These are phyloP conservation scores for Cebus imitator DNA, from an alignment of 2,113 vertebrate species.

Conservation along the genomic window DNA sequence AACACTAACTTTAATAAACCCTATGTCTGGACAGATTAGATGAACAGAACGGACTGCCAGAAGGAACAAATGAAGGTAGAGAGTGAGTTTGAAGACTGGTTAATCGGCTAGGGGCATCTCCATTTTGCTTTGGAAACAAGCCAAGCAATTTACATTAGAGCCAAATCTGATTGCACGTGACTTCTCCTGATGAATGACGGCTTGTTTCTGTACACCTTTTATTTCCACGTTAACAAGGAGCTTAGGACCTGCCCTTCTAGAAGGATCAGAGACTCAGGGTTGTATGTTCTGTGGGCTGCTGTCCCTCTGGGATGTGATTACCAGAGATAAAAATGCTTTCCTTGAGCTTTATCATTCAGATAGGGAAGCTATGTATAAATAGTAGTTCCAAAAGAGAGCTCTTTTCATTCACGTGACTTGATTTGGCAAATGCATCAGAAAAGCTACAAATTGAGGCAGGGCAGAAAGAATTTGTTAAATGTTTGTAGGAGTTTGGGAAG, in stretches of 20 bases:
- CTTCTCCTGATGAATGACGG: not conserved
- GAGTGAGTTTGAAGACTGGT: constrained; percentile 23
- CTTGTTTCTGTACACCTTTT: constrained; percentile 1
- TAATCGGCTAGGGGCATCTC: not conserved
- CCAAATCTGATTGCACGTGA: not conserved
- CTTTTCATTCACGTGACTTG: not conserved
- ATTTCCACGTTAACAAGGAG: constrained; percentile 33
- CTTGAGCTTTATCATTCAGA: constrained; percentile 5
- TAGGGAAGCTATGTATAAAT: not conserved
- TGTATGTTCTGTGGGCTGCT: not conserved
- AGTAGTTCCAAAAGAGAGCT: not conserved
- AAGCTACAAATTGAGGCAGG: not conserved
- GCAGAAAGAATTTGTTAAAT: not conserved
- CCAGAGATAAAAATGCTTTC: constrained; percentile 24
- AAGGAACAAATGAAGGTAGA: constrained; percentile 16
- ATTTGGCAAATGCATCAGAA: not conserved
- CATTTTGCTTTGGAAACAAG: constrained; percentile 47
- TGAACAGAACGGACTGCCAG: not conserved
- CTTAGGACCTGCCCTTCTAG: constrained; percentile 46
- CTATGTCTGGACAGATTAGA: not conserved
- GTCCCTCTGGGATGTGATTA: constrained; percentile 49
- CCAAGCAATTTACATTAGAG: constrained; percentile 48
- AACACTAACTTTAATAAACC: not conserved
- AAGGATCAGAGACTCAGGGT: constrained; percentile 12
- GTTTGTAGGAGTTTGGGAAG: not conserved